Conservation (phyloP, 2,113 vertebrate genomes). For the Cryptotis parvus region DNA sequence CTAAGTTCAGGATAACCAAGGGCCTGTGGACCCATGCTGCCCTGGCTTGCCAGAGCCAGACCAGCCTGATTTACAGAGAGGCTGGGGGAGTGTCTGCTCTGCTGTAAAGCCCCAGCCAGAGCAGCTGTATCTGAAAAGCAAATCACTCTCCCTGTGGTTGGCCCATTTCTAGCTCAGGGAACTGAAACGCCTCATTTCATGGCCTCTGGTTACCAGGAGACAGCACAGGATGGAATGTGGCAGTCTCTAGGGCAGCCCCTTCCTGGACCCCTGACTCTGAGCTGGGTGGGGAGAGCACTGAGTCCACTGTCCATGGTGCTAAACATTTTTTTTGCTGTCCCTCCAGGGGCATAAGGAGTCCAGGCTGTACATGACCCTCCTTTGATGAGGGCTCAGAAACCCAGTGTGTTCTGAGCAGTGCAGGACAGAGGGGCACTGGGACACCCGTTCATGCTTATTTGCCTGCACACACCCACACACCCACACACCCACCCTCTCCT, state of each 20-base stretch:
- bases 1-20: not conserved
- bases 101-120: constrained; percentile 64
- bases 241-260: not conserved
- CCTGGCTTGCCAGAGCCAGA: not conserved
- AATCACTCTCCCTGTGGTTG: constrained; percentile 80
- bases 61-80: not conserved
- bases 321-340: accelerated
- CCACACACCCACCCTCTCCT: too few species aligned
- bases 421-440: not conserved
- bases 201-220: constrained; percentile 80
- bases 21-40: not conserved
- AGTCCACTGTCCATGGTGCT: not conserved
- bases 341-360: accelerated
- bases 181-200: constrained; percentile 88
- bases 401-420: not conserved
- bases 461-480: accelerated
- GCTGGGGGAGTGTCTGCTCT: not conserved
- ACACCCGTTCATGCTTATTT: not conserved
- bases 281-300: accelerated
- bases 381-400: not conserved
- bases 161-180: constrained; percentile 83
- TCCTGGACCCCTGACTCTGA: not conserved
- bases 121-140: constrained; percentile 72
- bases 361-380: not conserved
- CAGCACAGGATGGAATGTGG: constrained; percentile 31